Evolutionary conservation across 2,888 invertebrate genomes (phyloP), one percentile per base, ranked within the genome.

Genomic region (Cerastis leucographa): DNA sequence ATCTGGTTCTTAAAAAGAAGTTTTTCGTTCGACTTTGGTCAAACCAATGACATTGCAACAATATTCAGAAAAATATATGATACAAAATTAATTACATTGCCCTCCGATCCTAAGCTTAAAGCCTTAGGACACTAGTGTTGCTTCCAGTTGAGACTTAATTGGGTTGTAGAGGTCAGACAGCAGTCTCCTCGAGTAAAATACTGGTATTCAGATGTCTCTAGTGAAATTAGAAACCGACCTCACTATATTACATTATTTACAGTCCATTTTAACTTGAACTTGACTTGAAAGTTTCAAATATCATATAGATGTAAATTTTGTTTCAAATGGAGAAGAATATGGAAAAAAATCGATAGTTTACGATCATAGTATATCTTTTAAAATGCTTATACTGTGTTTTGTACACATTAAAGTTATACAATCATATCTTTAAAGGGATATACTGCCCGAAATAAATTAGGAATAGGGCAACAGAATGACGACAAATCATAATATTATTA

Each of bases 71-170:
- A 81, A 78, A 68, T 68, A 54, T 49, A 42, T 59, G 25, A n/a
- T 59, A 64, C 49, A 11, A 68, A 42, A 61, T 6, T 66, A 83
- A 70, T 77, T 61, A 77, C 0, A 61, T 59, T 44, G n/a, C 42
- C 35, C 49, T 44, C 8, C 8, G 29, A 46, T 64, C 44, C 29
- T 42, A 1, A 49, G 46, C 78, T 61, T 35, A 51, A 46, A 61
- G 78, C 49, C 35, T 77, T 42, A 83, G 66, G 46, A 49, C 7
- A 69, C 51, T 54, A 61, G 54, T 42, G 56, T 70, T 56, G 71
- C 71, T 65, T 35, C 42, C 25, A 40, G 78, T 44, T 59, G 7
- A 78, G 54, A 66, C 46, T 83, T 80, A 80, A 83, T 80, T 83
- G 49, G 66, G 49, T 83, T 83, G 42, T 70, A 70, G 66, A 49